phyloP scores from a whole-genome alignment of 2,113 vertebrate species.

The Menura novaehollandiae region DNA sequence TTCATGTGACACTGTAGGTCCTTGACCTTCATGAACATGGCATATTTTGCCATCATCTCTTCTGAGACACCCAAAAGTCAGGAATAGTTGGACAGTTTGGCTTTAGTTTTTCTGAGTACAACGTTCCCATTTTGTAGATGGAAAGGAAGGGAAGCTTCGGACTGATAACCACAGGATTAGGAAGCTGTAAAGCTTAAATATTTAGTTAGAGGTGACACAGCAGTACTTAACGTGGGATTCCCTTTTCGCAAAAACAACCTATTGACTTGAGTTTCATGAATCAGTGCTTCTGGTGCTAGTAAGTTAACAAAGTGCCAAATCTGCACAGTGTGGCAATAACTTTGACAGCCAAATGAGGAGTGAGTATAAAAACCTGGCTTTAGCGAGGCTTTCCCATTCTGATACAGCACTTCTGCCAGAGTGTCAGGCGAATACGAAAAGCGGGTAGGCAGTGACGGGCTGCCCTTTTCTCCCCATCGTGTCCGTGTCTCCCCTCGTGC shows the following conservation, averaged over 20 bases:
- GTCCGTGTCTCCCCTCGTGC: neutral
- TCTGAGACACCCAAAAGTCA: neutral
- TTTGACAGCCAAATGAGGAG: neutral
- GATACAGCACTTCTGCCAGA: neutral
- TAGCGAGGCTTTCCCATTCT: neutral
- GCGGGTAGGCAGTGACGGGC: neutral
- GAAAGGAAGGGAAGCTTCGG: neutral
- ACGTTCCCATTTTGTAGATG: neutral
- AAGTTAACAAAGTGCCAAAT: neutral
- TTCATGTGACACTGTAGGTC: neutral
- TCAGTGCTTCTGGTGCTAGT: neutral
- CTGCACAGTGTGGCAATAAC: neutral
- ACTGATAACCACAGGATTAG: neutral
- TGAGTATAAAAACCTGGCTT: neutral
- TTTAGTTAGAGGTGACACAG: neutral
- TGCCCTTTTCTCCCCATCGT: neutral
- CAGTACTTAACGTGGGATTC: neutral
- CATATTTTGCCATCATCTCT: neutral
- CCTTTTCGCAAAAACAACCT: conserved; percentile 3
- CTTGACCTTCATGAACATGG: neutral
- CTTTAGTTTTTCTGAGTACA: neutral
- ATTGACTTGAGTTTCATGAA: neutral
- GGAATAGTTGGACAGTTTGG: neutral
- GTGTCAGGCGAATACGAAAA: neutral
- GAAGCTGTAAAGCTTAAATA: neutral